Conservation (phyloP, 2,888 invertebrate genomes). For the Mimas tiliae region DNA sequence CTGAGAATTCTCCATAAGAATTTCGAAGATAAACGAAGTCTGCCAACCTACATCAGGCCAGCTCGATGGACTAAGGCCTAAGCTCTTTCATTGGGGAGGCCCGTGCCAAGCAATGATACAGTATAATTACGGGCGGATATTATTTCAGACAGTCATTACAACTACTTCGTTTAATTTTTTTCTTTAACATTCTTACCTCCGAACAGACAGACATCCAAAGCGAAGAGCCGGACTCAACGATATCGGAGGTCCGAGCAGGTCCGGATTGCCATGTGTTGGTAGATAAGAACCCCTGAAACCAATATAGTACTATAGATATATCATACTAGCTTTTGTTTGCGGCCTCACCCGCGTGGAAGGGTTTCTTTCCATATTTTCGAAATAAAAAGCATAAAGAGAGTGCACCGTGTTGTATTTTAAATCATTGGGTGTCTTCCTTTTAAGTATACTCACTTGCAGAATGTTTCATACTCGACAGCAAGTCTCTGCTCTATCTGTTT, state of each 20-base stretch:
- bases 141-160: not conserved
- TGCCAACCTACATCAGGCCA: too few species aligned
- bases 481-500: constrained; percentile 84
- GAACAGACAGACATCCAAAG: constrained; percentile 89
- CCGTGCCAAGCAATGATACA: too few species aligned
- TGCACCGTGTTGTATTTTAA: too few species aligned
- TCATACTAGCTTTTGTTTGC: too few species aligned
- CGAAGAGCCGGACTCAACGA: constrained; percentile 89
- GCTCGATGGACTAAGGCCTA: too few species aligned
- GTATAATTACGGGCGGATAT: too few species aligned
- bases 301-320: not conserved
- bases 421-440: not conserved
- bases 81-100: too few species aligned
- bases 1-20: too few species aligned
- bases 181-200: constrained; percentile 67
- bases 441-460: constrained; percentile 58
- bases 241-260: constrained; percentile 87
- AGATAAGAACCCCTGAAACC: constrained; percentile 83
- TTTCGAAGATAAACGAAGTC: too few species aligned
- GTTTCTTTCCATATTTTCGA: too few species aligned
- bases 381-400: too few species aligned
- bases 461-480: constrained; percentile 81
- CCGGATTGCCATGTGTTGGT: constrained; percentile 88
- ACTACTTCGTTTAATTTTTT: not conserved
- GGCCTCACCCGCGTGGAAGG: too few species aligned